Evolutionary conservation across 2,888 invertebrate species (phyloP).

Genomic region (Linnaemya vulpina): DNA sequence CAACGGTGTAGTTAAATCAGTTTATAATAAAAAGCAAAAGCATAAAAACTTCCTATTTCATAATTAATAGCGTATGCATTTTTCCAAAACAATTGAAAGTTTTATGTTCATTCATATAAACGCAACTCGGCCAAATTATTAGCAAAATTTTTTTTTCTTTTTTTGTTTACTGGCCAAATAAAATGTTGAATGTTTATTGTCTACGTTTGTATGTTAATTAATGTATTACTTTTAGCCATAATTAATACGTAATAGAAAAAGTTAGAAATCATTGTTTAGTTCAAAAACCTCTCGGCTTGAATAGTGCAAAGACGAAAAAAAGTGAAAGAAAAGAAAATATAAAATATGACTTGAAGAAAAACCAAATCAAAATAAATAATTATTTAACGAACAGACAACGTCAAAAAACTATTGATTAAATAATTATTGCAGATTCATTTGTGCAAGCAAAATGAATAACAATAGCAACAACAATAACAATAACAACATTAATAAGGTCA

Average conservation of each 20-base stretch:
- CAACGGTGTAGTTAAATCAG: neutral
- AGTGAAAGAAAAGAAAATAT: neutral
- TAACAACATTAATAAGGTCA: neutral
- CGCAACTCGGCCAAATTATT: neutral
- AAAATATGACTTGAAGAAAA: slow-evolving; percentile 21
- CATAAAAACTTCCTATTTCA: slow-evolving; percentile 14
- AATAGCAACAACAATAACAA: neutral
- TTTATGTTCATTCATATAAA: neutral
- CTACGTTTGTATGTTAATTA: slow-evolving; percentile 31
- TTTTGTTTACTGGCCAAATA: neutral
- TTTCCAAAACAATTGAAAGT: neutral
- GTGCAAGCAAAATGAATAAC: neutral
- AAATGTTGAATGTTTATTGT: slow-evolving; percentile 1
- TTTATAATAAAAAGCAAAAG: neutral
- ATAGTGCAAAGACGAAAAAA: slow-evolving; percentile 18
- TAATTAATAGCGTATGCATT: neutral
- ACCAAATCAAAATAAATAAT: slow-evolving; percentile 22
- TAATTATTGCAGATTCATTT: neutral
- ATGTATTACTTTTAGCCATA: neutral
- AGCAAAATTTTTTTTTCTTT: neutral
- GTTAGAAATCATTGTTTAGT: slow-evolving; percentile 12
- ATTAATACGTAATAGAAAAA: slow-evolving; percentile 2
- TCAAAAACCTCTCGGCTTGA: slow-evolving; percentile 29
- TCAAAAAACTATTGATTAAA: slow-evolving; percentile 29
- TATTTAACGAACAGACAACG: slow-evolving; percentile 30